Evolutionary conservation across 92 coral and sea anemone genomes (phyloP), one percentile per base, ranked within the genome.

Genomic region (Pocillopora grandis): DNA sequence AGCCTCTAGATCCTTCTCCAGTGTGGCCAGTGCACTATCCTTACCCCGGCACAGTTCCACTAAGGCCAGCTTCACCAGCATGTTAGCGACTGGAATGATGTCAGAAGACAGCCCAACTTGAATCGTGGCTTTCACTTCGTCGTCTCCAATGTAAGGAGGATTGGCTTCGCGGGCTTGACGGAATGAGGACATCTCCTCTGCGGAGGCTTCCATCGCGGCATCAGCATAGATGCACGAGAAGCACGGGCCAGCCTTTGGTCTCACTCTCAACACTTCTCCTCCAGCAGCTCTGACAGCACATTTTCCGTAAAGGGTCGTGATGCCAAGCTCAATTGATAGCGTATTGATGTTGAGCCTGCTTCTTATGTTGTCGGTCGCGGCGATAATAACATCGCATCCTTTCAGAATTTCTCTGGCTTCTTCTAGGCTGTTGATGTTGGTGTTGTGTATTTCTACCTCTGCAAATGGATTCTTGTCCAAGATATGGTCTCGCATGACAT

Each of bases 201-300:
- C 64, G 67, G 76, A 78, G n/a, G 93, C 95, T 75, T 95, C 98
- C 33, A 91, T 27, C 49, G 89, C 71, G n/a, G 94, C 97, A 37
- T 89, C 88, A 8, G 90, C 87, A 74, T 91, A 95, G 42, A 95
- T 93, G 76, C 98, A 95, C 69, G 95, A 91, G 80, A 95, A 93
- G 72, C 97, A 95, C 1, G 98, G 98, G 18, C 97, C 97, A 19
- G 62, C 80, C 79, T 88, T 86, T 9, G 98, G 98, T 20, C 97
- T 87, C 17, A 95, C 97, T 0, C 94, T 87, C 8, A 95, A 84
- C 37, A 93, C 97, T 36, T 95, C 98, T 23, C 98, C 98, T 10
- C 98, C 98, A 1, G 98, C 98, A 7, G 98, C 98, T 49, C 98
- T 89, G n/a, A 89, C 92, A 10, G 98, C 93, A 74, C 98, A 95